These are phyloP conservation scores for Sisor rabdophorus DNA, from an alignment of 2,113 vertebrate genomes.

Conservation along the genomic window DNA sequence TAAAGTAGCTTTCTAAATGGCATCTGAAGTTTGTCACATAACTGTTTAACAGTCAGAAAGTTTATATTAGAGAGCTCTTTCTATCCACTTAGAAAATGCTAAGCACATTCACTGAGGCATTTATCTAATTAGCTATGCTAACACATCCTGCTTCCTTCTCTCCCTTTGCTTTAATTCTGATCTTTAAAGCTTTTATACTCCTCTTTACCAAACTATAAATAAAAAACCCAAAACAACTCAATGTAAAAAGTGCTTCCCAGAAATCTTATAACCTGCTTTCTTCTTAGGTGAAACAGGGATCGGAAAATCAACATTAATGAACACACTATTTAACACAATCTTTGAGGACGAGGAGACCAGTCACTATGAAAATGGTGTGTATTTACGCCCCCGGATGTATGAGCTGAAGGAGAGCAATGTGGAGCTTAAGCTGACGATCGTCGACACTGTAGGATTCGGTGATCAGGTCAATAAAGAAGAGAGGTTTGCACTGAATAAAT, in stretches of 20 bases:
- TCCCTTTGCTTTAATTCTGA: not conserved
- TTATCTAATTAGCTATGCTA: not conserved
- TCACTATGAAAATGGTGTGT: slow-evolving; percentile 79
- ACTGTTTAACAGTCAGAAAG: too few relatives aligned
- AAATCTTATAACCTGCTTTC: not conserved
- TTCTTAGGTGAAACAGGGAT: slow-evolving; percentile 89
- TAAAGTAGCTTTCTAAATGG: too few relatives aligned
- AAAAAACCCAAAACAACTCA: not conserved
- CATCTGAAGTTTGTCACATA: not conserved
- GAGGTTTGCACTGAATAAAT: slow-evolving; percentile 82
- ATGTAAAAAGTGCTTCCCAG: too few relatives aligned
- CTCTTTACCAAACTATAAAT: not conserved
- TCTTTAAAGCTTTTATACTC: not conserved
- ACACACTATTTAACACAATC: slow-evolving; percentile 89
- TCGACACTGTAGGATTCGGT: slow-evolving; percentile 91
- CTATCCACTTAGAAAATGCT: not conserved
- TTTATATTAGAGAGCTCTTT: not conserved
- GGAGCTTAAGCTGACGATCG: slow-evolving; percentile 87
- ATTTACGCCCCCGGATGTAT: slow-evolving; percentile 78
- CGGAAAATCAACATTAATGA: slow-evolving; percentile 94
- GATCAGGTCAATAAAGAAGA: slow-evolving; percentile 95
- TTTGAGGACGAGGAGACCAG: slow-evolving; percentile 90
- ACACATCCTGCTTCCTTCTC: not conserved
- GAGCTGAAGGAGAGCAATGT: slow-evolving; percentile 91
- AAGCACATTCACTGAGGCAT: not conserved